Evolutionary conservation across 2,888 invertebrate species (phyloP).

Genomic region (Eilema griseolum): DNA sequence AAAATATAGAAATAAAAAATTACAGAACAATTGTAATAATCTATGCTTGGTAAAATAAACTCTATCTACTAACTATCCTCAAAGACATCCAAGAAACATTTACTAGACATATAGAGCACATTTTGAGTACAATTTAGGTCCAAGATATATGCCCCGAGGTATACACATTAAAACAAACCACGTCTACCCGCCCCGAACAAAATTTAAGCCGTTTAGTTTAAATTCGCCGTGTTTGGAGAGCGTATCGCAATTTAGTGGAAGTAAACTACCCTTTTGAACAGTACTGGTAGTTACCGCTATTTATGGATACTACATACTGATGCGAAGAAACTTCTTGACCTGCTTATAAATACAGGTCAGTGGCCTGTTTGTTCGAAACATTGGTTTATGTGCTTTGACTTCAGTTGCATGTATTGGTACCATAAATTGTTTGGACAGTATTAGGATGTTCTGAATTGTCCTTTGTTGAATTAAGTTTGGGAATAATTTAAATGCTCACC

Average conservation of each 20-base stretch:
- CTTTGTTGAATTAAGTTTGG: too few species aligned
- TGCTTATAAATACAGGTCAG: slow-evolving; percentile 13
- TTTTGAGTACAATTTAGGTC: too few species aligned
- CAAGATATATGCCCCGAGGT: too few species aligned
- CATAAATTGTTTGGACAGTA: too few species aligned
- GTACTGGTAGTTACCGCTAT: slow-evolving; percentile 16
- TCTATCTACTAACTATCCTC: too few species aligned
- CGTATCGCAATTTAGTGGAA: slow-evolving; percentile 46
- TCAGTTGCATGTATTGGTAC: background rate
- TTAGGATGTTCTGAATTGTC: too few species aligned
- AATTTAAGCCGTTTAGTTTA: slow-evolving; percentile 52
- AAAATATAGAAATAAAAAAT: too few species aligned
- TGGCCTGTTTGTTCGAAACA: background rate
- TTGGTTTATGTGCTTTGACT: background rate
- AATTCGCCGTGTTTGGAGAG: slow-evolving; percentile 44
- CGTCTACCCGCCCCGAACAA: slow-evolving; percentile 18
- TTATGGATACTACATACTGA: slow-evolving; percentile 17
- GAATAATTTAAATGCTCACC: too few species aligned
- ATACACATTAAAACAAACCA: slow-evolving; percentile 19
- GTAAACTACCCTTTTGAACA: slow-evolving; percentile 36
- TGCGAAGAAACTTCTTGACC: slow-evolving; percentile 19
- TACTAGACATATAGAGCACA: too few species aligned
- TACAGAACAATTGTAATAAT: too few species aligned
- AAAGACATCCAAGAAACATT: too few species aligned
- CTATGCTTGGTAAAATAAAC: too few species aligned